Evolutionary conservation across 2,797 vertebrate species (phyloP).

Genomic region (Gila robusta): DNA sequence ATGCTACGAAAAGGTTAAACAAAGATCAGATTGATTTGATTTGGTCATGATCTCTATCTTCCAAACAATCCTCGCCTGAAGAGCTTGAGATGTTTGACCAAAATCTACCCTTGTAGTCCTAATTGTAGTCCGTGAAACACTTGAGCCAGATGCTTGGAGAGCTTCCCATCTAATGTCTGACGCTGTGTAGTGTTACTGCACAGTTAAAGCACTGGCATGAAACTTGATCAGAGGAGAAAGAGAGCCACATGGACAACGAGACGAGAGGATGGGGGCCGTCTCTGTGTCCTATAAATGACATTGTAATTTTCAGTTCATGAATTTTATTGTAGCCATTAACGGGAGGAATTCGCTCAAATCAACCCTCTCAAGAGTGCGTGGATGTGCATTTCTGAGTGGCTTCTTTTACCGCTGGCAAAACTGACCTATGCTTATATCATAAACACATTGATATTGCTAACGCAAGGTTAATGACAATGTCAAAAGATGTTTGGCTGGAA

Average conservation of each 20-base stretch:
- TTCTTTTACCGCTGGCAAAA: conserved; percentile 2
- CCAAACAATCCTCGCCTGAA: background rate
- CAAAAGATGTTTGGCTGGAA: background rate
- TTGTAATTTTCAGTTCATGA: conserved; percentile 81
- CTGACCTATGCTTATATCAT: background rate
- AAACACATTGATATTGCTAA: background rate
- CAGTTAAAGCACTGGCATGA: conserved; percentile 76
- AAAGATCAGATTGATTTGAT: conserved; percentile 2
- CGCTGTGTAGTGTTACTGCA: conserved; percentile 72
- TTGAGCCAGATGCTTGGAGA: conserved; percentile 44
- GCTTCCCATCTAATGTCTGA: conserved; percentile 60
- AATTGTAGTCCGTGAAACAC: conserved; percentile 43
- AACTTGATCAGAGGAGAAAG: conserved; percentile 78
- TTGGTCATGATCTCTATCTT: conserved; percentile 33
- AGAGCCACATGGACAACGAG: conserved; percentile 27
- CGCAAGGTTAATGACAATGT: conserved; percentile 11
- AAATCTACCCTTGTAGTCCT: conserved; percentile 38
- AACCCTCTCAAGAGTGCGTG: conserved; percentile 69
- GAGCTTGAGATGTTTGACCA: conserved; percentile 35
- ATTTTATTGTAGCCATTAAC: conserved; percentile 82
- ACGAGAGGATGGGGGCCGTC: conserved; percentile 59
- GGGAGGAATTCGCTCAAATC: conserved; percentile 70
- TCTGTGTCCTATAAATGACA: conserved; percentile 83
- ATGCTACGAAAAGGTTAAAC: conserved; percentile 1
- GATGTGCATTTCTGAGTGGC: conserved; percentile 28